phyloP scores from a whole-genome alignment of 2,888 invertebrate genomes.

The Lasioglossum vierecki region DNA sequence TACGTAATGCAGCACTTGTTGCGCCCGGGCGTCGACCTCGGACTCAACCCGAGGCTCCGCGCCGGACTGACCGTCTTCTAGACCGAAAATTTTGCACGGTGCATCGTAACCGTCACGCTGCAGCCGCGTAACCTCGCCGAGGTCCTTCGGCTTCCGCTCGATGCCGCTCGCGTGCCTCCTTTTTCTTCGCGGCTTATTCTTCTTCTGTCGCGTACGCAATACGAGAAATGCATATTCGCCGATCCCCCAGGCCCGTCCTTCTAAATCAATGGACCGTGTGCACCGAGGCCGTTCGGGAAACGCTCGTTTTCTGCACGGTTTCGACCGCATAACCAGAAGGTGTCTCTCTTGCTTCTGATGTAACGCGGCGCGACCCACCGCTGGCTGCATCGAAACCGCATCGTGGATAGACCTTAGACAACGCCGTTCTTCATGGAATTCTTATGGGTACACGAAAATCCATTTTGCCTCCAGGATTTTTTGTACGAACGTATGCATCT shows the following conservation, averaged over 20 bases:
- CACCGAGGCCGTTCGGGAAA: neutral
- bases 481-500: too few relatives aligned
- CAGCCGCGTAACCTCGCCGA: conserved; percentile 61
- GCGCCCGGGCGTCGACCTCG: conserved; percentile 84
- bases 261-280: neutral
- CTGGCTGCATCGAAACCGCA: neutral
- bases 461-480: neutral
- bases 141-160: conserved; percentile 64
- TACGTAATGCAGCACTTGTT: conserved; percentile 83
- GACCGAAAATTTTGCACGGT: conserved; percentile 70
- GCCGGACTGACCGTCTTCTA: conserved; percentile 64
- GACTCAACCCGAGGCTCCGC: conserved; percentile 77
- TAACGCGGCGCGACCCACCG: neutral
- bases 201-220: neutral
- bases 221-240: neutral
- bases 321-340: neutral
- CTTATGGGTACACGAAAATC: neutral
- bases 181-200: neutral
- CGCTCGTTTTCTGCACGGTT: neutral
- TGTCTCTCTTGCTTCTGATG: neutral
- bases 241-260: neutral
- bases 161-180: neutral
- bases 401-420: neutral
- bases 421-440: neutral
- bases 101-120: conserved; percentile 10